Evolutionary conservation across 2,888 invertebrate species (phyloP).

Genomic region (Pasiphila rectangulata): DNA sequence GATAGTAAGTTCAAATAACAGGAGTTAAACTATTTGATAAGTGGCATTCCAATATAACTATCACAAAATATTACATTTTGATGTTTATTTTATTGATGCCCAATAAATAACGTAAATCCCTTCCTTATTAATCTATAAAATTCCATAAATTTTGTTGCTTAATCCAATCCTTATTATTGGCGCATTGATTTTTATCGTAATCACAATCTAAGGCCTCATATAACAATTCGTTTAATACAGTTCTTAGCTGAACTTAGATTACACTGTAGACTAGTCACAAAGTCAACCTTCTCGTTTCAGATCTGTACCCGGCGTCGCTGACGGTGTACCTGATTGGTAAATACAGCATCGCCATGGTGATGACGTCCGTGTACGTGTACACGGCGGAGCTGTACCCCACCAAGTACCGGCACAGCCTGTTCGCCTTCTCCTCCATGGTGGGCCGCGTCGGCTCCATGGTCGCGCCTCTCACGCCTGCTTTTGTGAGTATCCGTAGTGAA

Average conservation of each 20-base stretch:
- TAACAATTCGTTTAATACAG: too few species aligned
- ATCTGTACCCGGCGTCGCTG: constrained; percentile 43
- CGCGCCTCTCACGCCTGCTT: constrained; percentile 83
- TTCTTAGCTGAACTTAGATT: too few species aligned
- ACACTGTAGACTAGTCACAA: too few species aligned
- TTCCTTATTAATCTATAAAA: too few species aligned
- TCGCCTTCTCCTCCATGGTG: constrained; percentile 84
- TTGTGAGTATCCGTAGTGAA: constrained; percentile 75
- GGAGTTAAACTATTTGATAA: neutral
- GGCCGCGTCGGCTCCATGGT: constrained; percentile 84
- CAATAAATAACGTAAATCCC: too few species aligned
- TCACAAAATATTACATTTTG: neutral
- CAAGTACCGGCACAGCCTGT: constrained; percentile 81
- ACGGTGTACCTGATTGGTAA: constrained; percentile 81
- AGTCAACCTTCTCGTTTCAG: constrained; percentile 28
- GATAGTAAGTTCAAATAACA: constrained; percentile 50
- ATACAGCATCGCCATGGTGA: constrained; percentile 80
- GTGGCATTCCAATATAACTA: neutral
- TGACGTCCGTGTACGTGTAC: constrained; percentile 82
- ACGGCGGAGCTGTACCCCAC: constrained; percentile 86
- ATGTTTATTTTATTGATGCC: too few species aligned
- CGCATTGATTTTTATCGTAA: too few species aligned
- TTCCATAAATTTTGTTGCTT: too few species aligned
- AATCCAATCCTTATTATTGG: too few species aligned
- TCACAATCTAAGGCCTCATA: too few species aligned